These are phyloP conservation scores for Sebastes iracundus DNA, from an alignment of 2,797 vertebrate genomes.

Conservation along the genomic window DNA sequence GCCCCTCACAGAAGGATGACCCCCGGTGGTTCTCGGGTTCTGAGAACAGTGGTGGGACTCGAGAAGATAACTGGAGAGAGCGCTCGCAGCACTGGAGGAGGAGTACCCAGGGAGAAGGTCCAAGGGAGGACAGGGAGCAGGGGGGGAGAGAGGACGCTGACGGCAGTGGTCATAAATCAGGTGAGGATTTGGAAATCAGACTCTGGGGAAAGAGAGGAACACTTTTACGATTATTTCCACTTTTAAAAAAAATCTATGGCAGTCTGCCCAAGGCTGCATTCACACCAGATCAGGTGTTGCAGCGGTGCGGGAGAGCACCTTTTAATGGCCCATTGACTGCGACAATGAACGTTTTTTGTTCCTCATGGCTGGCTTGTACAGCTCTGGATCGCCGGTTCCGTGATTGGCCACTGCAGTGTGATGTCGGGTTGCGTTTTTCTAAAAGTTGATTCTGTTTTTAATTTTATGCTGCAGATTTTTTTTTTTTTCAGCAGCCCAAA, in stretches of 20 bases:
- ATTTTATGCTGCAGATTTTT: too few species aligned
- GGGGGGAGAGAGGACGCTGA: conserved; percentile 58
- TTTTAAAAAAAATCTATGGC: neutral
- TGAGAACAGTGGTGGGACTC: conserved; percentile 74
- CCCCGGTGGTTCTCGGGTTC: conserved; percentile 76
- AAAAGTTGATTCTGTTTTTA: too few species aligned
- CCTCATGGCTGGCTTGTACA: too few species aligned
- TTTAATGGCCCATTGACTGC: neutral
- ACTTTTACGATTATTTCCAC: neutral
- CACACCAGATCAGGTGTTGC: neutral
- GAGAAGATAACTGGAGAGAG: conserved; percentile 86
- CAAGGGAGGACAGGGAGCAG: conserved; percentile 64
- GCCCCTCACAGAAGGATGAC: conserved; percentile 83
- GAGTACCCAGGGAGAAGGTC: conserved; percentile 75
- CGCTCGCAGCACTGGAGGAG: conserved; percentile 77
- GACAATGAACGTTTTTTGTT: too few species aligned
- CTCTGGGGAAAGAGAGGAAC: neutral
- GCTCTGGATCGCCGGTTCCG: too few species aligned
- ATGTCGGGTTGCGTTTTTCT: too few species aligned
- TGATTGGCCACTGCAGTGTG: too few species aligned
- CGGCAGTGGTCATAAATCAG: conserved; percentile 50
- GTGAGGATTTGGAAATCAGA: conserved; percentile 37
- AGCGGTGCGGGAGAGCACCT: too few species aligned
- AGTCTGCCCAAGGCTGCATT: neutral
- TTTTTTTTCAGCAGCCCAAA: neutral